Evolutionary conservation across 35 echinoderm and acorn worm species (phyloP).

Genomic region (Ptychodera flava): DNA sequence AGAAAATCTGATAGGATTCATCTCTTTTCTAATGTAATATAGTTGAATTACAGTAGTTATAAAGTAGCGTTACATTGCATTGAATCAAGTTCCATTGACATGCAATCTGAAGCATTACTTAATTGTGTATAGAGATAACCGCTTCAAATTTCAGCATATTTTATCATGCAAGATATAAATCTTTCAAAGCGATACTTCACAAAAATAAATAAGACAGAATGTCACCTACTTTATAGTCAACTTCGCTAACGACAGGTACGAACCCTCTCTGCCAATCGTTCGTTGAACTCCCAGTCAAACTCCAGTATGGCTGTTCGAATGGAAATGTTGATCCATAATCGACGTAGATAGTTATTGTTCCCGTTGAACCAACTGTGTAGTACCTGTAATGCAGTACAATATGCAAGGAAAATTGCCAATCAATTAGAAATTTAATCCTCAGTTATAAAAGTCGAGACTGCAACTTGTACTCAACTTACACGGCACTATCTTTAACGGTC

Average conservation of each 20-base stretch:
- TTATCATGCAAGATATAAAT: background rate
- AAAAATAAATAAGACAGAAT: background rate
- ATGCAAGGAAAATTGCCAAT: background rate
- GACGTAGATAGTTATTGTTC: background rate
- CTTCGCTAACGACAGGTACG: slow-evolving; percentile 15
- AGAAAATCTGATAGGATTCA: no score
- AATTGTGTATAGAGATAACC: background rate
- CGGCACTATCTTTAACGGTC: background rate
- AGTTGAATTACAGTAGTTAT: no score
- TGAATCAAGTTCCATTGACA: no score
- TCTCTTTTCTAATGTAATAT: no score
- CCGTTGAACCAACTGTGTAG: background rate
- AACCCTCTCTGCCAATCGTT: slow-evolving; percentile 20
- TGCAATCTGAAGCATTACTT: no score
- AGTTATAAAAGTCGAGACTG: background rate
- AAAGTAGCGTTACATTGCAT: no score
- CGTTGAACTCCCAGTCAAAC: background rate
- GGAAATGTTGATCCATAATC: background rate
- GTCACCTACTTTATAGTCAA: slow-evolving; percentile 23
- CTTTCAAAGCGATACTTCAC: background rate
- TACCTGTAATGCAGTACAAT: background rate
- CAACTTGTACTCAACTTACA: background rate
- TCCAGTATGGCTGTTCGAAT: background rate
- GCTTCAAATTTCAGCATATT: background rate
- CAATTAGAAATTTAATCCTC: background rate